Conservation (phyloP, 2,888 invertebrate genomes). For the Lottia gigantea region DNA sequence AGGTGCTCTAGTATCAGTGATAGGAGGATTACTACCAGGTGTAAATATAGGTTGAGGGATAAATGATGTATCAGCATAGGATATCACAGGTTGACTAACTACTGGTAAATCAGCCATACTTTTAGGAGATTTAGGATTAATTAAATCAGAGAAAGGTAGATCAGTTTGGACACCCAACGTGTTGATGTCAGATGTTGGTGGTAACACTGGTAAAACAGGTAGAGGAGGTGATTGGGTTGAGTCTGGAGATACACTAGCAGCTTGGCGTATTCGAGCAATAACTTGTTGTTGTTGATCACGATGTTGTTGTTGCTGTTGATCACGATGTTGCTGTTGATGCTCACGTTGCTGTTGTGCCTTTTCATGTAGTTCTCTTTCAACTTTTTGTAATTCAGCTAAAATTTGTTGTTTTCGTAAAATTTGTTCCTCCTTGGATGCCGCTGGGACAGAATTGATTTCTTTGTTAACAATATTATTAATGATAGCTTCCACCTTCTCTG, state of each 20-base stretch:
- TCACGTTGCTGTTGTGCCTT: conserved; percentile 67
- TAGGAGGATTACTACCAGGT: conserved; percentile 14
- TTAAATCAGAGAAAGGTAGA: conserved; percentile 7
- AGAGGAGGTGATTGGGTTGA: neutral
- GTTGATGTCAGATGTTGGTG: conserved; percentile 6
- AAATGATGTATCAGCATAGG: conserved; percentile 20
- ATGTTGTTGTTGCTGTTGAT: conserved; percentile 44
- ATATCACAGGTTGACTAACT: conserved; percentile 5
- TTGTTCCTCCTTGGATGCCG: conserved; percentile 72
- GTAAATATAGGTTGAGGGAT: conserved; percentile 17
- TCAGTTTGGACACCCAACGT: neutral
- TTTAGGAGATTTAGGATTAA: conserved; percentile 3
- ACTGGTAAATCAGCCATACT: neutral
- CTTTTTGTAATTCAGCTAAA: conserved; percentile 77
- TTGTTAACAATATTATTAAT: conserved; percentile 68
- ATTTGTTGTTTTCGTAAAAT: conserved; percentile 77
- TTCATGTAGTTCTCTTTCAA: conserved; percentile 77
- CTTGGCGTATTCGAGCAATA: conserved; percentile 16
- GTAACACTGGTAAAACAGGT: neutral
- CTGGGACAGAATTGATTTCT: conserved; percentile 58
- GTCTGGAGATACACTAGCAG: neutral
- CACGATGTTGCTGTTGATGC: conserved; percentile 54
- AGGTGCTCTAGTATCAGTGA: conserved; percentile 18
- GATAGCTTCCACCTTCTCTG: conserved; percentile 66
- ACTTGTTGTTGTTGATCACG: conserved; percentile 42